A percentile compares a stretch with the other conserved stretches of the same genome.
Evolutionary conservation across 2,113 vertebrate species (phyloP).

Genomic region (Onychostoma macrolepis): DNA sequence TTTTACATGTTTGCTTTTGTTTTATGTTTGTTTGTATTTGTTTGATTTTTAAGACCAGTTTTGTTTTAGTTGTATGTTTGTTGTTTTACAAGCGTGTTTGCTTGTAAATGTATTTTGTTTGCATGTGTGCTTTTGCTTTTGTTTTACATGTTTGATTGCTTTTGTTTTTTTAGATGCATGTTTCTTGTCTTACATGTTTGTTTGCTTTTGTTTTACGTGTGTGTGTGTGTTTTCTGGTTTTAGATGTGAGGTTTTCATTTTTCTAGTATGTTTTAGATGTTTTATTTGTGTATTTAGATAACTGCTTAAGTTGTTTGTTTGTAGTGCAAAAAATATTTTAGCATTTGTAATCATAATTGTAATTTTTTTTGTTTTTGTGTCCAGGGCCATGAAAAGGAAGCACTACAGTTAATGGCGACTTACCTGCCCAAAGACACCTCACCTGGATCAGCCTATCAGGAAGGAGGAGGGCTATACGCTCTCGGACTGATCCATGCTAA

Average conservation of each 20-base stretch:
- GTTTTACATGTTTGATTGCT: not conserved
- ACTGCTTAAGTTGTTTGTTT: not conserved
- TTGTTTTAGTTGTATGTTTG: not conserved
- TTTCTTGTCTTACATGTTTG: not conserved
- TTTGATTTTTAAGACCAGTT: not conserved
- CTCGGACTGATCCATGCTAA: constrained; percentile 98
- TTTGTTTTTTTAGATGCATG: no score
- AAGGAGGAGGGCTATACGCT: constrained; percentile 95
- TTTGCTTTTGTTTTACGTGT: not conserved
- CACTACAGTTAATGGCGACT: constrained; percentile 96
- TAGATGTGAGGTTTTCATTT: no score
- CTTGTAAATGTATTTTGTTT: not conserved
- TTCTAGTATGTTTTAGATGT: not conserved
- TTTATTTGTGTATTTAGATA: not conserved
- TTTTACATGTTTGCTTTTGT: not conserved
- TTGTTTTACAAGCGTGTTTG: not conserved
- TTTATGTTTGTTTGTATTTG: not conserved
- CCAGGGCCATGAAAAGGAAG: constrained; percentile 98
- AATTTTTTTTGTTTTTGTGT: not conserved
- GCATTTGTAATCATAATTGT: not conserved
- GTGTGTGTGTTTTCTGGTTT: not conserved
- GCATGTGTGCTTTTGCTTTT: not conserved
- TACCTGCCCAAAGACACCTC: constrained; percentile 98
- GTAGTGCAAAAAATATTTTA: not conserved
- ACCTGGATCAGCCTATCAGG: constrained; percentile 97